phyloP scores from a whole-genome alignment of 2,888 invertebrate species.

The Beris chalybata region DNA sequence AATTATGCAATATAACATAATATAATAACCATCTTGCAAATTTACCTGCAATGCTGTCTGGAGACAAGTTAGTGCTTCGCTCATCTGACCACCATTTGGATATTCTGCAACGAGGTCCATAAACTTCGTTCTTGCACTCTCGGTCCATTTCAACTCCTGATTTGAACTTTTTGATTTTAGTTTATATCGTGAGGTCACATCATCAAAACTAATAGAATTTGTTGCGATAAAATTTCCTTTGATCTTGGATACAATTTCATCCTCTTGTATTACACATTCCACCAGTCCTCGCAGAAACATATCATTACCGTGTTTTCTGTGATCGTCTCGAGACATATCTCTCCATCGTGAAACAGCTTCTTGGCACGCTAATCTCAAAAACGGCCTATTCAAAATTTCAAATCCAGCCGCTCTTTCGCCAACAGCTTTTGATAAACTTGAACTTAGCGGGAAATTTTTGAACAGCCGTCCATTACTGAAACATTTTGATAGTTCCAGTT shows the following conservation, averaged over 20 bases:
- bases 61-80: conserved; percentile 54
- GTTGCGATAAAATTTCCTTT: conserved; percentile 16
- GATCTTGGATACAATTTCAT: conserved; percentile 47
- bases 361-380: conserved; percentile 74
- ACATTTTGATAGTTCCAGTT: conserved; percentile 56
- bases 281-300: conserved; percentile 65
- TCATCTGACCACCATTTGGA: conserved; percentile 47
- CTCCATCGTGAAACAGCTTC: conserved; percentile 62
- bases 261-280: conserved; percentile 61
- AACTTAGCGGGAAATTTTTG: conserved; percentile 69
- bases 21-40: conserved; percentile 5
- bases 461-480: conserved; percentile 54
- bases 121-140: conserved; percentile 43
- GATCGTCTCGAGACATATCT: conserved; percentile 56
- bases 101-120: conserved; percentile 41
- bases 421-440: conserved; percentile 55
- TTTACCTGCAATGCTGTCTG: conserved; percentile 59
- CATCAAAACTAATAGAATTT: conserved; percentile 38
- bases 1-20: background rate
- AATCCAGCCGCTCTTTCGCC: conserved; percentile 44
- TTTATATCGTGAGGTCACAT: conserved; percentile 35
- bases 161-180: conserved; percentile 37
- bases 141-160: conserved; percentile 42
- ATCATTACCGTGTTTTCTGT: conserved; percentile 55
- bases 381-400: conserved; percentile 63